phyloP scores from a whole-genome alignment of 2,888 invertebrate genomes.

The Andrena marginata region DNA sequence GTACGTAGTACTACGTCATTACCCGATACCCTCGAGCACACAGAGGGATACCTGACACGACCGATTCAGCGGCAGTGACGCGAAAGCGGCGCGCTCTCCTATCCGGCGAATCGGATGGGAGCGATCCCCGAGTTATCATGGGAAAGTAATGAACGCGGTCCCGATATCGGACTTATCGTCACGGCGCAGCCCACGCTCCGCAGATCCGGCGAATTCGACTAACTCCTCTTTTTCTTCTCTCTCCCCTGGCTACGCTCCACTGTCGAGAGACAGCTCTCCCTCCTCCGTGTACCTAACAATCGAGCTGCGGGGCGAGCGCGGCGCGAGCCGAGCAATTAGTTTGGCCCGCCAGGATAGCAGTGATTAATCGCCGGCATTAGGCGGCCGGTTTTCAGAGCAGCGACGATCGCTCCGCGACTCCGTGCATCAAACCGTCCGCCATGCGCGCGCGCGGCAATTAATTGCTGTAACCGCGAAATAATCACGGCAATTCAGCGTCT shows the following conservation, averaged over 20 bases:
- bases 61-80: background rate
- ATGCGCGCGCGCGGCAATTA: constrained; percentile 43
- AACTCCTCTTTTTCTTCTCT: background rate
- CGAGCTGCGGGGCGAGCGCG: constrained; percentile 1
- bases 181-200: constrained; percentile 7
- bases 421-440: constrained; percentile 42
- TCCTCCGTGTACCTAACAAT: constrained; percentile 20
- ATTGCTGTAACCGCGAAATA: constrained; percentile 57
- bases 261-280: background rate
- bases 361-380: constrained; percentile 64
- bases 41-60: background rate
- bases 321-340: constrained; percentile 53
- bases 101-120: background rate
- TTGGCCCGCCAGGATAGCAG: constrained; percentile 39
- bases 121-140: constrained; percentile 29
- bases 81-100: background rate
- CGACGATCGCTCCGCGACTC: constrained; percentile 42
- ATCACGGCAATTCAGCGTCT: constrained; percentile 55
- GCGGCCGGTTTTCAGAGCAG: constrained; percentile 50
- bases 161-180: constrained; percentile 24
- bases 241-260: background rate
- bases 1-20: background rate
- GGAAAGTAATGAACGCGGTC: constrained; percentile 37
- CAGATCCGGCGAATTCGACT: constrained; percentile 4
- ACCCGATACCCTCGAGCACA: background rate